Evolutionary conservation across 2,113 vertebrate species (phyloP).

Genomic region (Menura novaehollandiae): DNA sequence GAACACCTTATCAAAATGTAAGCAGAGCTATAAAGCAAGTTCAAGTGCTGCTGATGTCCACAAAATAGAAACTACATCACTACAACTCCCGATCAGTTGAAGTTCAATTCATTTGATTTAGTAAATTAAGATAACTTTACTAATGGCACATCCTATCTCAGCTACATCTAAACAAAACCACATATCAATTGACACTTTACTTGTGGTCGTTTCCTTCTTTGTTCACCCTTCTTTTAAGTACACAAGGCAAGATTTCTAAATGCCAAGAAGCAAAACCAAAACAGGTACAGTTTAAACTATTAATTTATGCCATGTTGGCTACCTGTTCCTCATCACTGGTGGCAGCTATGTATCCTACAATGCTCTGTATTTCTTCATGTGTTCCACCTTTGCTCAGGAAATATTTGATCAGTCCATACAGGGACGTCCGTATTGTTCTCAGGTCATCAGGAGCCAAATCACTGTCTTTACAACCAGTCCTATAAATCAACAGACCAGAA

Average conservation of each 20-base stretch:
- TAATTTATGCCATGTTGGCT: background rate
- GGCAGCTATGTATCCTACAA: slow-evolving; percentile 91
- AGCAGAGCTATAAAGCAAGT: background rate
- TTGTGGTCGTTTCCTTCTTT: background rate
- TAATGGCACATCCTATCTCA: background rate
- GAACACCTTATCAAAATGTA: background rate
- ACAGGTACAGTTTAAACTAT: background rate
- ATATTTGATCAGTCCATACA: slow-evolving; percentile 91
- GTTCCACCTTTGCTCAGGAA: slow-evolving; percentile 94
- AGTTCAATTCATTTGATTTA: background rate
- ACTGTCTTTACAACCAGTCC: slow-evolving; percentile 71
- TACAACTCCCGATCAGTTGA: background rate
- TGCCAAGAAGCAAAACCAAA: background rate
- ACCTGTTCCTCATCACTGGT: slow-evolving; percentile 94
- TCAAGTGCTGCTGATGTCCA: background rate
- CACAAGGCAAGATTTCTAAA: background rate
- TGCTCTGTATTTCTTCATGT: slow-evolving; percentile 93
- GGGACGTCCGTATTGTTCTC: slow-evolving; percentile 85
- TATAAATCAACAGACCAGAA: slow-evolving; percentile 30
- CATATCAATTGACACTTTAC: accelerated
- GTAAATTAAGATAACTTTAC: background rate
- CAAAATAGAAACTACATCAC: background rate
- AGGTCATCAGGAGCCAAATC: slow-evolving; percentile 87
- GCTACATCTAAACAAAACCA: background rate
- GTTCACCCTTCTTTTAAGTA: background rate